These are phyloP conservation scores for Drosophila miranda DNA, from an alignment of 1,140 invertebrate species.

Conservation along the genomic window DNA sequence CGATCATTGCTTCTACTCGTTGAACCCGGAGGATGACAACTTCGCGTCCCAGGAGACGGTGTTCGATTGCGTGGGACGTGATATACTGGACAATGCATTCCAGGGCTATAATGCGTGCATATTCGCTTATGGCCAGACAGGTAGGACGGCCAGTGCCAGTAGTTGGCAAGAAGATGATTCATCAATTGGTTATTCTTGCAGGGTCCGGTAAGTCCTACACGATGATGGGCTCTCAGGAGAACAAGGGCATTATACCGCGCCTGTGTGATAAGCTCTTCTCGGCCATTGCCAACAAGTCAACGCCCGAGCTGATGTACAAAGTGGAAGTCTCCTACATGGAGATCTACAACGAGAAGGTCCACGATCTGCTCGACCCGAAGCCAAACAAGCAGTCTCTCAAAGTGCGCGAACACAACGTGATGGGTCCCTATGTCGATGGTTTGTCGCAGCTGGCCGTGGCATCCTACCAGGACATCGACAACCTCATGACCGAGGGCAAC, in stretches of 20 bases:
- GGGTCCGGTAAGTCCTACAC: constrained; percentile 99
- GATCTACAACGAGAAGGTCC: constrained; percentile 99
- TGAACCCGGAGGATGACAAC: constrained; percentile 86
- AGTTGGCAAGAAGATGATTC: not conserved
- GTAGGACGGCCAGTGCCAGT: constrained; percentile 83
- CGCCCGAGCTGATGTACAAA: constrained; percentile 92
- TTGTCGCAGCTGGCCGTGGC: constrained; percentile 97
- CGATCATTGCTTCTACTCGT: constrained; percentile 96
- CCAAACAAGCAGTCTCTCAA: constrained; percentile 96
- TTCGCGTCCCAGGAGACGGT: constrained; percentile 94
- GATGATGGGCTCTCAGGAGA: constrained; percentile 97
- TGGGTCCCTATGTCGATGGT: constrained; percentile 98
- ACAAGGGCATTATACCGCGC: constrained; percentile 97
- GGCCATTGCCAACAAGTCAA: constrained; percentile 90
- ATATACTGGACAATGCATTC: constrained; percentile 98
- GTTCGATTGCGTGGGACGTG: constrained; percentile 95
- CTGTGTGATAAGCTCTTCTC: constrained; percentile 97
- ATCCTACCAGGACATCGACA: constrained; percentile 93
- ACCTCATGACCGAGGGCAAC: constrained; percentile 98
- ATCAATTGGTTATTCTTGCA: constrained; percentile 79
- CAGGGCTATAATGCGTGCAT: constrained; percentile 99
- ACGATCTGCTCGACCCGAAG: constrained; percentile 98
- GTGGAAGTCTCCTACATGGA: constrained; percentile 99
- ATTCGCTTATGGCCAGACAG: constrained; percentile 99
- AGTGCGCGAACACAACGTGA: constrained; percentile 98